Evolutionary conservation across 2,888 invertebrate genomes (phyloP), one percentile per base, ranked within the genome.

Genomic region (Xestobium rufovillosum): DNA sequence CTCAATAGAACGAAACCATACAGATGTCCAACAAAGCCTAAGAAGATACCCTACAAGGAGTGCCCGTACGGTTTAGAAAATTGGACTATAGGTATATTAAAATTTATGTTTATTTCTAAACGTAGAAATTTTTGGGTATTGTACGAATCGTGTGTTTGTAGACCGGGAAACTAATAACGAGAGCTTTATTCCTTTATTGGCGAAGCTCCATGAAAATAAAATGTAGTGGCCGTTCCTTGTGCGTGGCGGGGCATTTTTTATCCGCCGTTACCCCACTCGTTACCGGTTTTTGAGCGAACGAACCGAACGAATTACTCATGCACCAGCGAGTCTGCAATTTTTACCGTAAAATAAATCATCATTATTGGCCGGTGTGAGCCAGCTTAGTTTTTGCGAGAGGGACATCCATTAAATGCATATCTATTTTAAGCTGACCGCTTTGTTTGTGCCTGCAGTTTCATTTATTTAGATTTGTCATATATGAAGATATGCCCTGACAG

Each of bases 311-410:
- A 69, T 70, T 70, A 70, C 65, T 70, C 70, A 69, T 68, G 63
- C 65, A 67, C 63, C 63, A 64, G 67, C 63, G 65, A 63, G 64
- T 65, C 67, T 67, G 68, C 69, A 68, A 70, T 70, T 70, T 70
- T 70, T 70, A 67, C 69, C 63, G 48, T 46, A 65, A 66, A 61
- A 71, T 72, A 72, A 72, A 72, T 72, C 71, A 71, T 71, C 71
- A 72, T 72, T 72, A 72, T 71, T 70, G 69, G 68, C 65, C 64
- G 59, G 61, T 62, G 56, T 51, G 51, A 46, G 55, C 44, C 46
- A 41, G 45, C 41, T 39, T 39, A 43, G 42, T 41, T 50, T 52
- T 55, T 51, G 47, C 46, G 33, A 38, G 42, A 51, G 43, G 49
- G 52, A 52, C 53, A 52, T 53, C 50, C 55, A 55, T 55, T 54